Evolutionary conservation across 2,888 invertebrate genomes (phyloP).

Genomic region (Xanthostigma xanthostigma): DNA sequence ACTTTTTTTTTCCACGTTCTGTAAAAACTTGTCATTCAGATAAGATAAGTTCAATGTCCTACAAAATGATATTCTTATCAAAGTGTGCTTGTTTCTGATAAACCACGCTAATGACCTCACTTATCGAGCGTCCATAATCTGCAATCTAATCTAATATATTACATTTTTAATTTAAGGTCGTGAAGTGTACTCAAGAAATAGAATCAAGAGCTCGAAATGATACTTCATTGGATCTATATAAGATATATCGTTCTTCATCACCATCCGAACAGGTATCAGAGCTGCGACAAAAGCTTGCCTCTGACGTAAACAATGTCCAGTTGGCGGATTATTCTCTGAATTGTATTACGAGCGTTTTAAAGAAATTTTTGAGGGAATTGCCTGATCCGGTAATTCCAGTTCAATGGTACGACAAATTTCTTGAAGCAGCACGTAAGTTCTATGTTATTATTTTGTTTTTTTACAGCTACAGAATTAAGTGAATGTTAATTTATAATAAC

Average conservation of each 20-base stretch:
- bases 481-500: too few relatives aligned
- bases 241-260: constrained; percentile 47
- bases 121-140: too few relatives aligned
- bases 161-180: constrained; percentile 16
- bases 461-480: background rate
- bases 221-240: constrained; percentile 43
- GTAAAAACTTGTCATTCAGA: too few relatives aligned
- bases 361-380: constrained; percentile 56
- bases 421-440: constrained; percentile 33
- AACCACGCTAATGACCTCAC: too few relatives aligned
- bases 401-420: constrained; percentile 54
- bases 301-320: constrained; percentile 26
- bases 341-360: constrained; percentile 44
- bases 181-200: constrained; percentile 42
- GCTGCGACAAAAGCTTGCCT: constrained; percentile 35
- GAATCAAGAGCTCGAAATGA: constrained; percentile 38
- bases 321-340: constrained; percentile 33
- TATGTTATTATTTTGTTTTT: background rate
- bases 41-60: too few relatives aligned
- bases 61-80: too few relatives aligned
- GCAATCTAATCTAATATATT: too few relatives aligned
- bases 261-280: constrained; percentile 42
- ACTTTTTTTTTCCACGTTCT: too few relatives aligned
- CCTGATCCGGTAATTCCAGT: constrained; percentile 64
- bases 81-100: too few relatives aligned